Evolutionary conservation across 2,797 vertebrate species (phyloP).

Genomic region (Danio kyathit): DNA sequence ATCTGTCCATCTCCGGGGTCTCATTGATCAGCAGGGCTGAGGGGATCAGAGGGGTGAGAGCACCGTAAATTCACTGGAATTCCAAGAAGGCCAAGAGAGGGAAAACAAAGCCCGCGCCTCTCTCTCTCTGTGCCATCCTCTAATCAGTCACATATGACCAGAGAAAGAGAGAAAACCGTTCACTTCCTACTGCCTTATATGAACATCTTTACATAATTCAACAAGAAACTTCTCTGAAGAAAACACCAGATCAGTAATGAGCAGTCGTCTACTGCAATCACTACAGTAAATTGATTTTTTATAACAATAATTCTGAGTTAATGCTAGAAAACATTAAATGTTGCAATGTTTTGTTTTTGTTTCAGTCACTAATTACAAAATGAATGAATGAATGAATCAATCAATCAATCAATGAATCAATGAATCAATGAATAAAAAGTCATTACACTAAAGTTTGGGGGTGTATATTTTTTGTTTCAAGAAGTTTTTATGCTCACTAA

Average conservation of each 20-base stretch:
- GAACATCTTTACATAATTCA: conserved; percentile 36
- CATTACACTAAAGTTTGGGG: no score
- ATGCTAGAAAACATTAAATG: neutral
- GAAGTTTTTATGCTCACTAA: no score
- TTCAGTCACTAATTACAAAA: neutral
- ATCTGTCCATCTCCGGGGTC: conserved; percentile 68
- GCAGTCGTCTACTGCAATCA: neutral
- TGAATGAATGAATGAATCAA: neutral
- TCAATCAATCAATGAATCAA: neutral
- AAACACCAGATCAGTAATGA: conserved; percentile 16
- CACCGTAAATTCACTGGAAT: conserved; percentile 73
- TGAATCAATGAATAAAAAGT: no score
- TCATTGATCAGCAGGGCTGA: conserved; percentile 63
- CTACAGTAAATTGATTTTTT: neutral
- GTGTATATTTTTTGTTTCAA: no score
- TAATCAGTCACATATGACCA: conserved; percentile 80
- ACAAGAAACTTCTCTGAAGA: conserved; percentile 41
- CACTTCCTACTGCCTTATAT: neutral
- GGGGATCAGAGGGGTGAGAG: conserved; percentile 64
- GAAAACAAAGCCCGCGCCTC: conserved; percentile 76
- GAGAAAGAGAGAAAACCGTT: conserved; percentile 27
- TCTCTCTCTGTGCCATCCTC: conserved; percentile 65
- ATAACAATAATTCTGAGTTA: neutral
- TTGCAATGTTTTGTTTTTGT: neutral
- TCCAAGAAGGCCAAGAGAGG: conserved; percentile 65